Evolutionary conservation across 2,888 invertebrate genomes (phyloP).

Genomic region (Sericinus montela): DNA sequence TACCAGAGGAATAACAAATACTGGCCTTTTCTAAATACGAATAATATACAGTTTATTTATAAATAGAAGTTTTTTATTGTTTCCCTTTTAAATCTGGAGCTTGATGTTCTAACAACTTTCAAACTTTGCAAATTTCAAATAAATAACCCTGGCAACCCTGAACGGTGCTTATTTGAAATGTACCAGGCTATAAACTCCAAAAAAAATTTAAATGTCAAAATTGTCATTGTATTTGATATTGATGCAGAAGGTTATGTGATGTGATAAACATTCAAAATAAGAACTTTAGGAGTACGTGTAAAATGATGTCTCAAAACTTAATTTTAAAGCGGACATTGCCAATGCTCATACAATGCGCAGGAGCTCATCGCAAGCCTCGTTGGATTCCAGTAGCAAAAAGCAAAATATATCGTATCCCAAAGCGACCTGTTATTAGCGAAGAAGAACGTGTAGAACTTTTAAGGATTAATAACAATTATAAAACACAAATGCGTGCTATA

Average conservation of each 20-base stretch:
- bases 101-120: too few species aligned
- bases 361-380: constrained; percentile 83
- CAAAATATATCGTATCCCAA: constrained; percentile 86
- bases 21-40: too few species aligned
- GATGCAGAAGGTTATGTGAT: constrained; percentile 8
- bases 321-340: constrained; percentile 55
- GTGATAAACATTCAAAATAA: not conserved
- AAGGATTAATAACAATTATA: constrained; percentile 85
- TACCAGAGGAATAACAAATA: too few species aligned
- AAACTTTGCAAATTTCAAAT: too few species aligned
- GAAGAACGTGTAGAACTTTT: constrained; percentile 83
- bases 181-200: too few species aligned
- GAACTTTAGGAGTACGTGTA: not conserved
- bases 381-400: constrained; percentile 90
- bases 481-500: constrained; percentile 79
- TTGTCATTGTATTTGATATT: too few species aligned
- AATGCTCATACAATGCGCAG: constrained; percentile 51
- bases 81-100: too few species aligned
- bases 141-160: too few species aligned
- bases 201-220: too few species aligned
- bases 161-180: too few species aligned
- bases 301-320: constrained; percentile 36
- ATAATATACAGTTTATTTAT: too few species aligned
- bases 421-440: constrained; percentile 74
- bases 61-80: too few species aligned